These are phyloP conservation scores for Phyto melanocephala DNA, from an alignment of 2,888 invertebrate genomes.

Conservation along the genomic window DNA sequence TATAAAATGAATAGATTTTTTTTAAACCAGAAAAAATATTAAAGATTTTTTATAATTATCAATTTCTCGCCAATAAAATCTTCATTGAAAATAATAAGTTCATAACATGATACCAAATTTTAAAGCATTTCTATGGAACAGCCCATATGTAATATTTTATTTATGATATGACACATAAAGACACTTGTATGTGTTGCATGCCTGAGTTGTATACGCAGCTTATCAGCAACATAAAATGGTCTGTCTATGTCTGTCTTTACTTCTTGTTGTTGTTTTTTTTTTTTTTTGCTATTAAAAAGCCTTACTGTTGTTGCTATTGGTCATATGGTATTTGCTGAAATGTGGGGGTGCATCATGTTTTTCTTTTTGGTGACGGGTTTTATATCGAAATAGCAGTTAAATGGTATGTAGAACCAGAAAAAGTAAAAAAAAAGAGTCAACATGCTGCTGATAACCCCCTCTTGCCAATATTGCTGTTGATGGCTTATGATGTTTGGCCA, in stretches of 20 bases:
- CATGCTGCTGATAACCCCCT: slow-evolving; percentile 21
- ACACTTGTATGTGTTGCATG: slow-evolving; percentile 33
- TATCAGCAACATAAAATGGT: slow-evolving; percentile 59
- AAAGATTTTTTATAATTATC: no score
- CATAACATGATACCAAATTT: no score
- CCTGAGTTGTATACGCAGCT: slow-evolving; percentile 51
- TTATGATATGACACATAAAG: slow-evolving; percentile 20
- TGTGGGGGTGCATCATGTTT: neutral
- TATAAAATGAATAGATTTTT: no score
- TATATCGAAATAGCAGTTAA: neutral
- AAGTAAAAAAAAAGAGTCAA: neutral
- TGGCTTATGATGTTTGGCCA: slow-evolving; percentile 45
- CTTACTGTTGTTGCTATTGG: slow-evolving; percentile 7
- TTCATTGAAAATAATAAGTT: no score
- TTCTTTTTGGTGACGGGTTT: slow-evolving; percentile 7
- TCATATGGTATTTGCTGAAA: no score
- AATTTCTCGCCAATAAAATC: no score
- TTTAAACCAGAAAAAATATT: no score
- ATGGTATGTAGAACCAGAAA: neutral
- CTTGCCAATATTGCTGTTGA: slow-evolving; percentile 38
- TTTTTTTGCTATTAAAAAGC: slow-evolving; percentile 35
- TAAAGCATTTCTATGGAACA: neutral
- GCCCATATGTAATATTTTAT: slow-evolving; percentile 22
- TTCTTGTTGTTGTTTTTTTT: slow-evolving; percentile 2
- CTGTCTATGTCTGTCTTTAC: slow-evolving; percentile 39